Evolutionary conservation across 2,113 vertebrate species (phyloP).

Genomic region (Urocynchramus pylzowi): DNA sequence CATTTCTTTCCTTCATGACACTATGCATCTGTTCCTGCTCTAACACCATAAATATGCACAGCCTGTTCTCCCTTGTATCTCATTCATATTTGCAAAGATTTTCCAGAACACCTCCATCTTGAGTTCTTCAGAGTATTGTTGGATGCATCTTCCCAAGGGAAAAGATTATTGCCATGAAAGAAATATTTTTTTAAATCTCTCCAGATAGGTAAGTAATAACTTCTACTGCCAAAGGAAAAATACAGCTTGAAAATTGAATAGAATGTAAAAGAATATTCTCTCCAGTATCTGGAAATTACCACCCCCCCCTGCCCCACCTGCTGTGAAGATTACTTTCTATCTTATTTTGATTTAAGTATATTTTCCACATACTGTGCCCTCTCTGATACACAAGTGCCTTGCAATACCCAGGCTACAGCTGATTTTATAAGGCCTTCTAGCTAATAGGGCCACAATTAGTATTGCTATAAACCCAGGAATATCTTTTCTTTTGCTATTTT

Average conservation of each 20-base stretch:
- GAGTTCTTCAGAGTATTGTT: not conserved
- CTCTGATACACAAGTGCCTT: not conserved
- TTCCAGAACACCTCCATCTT: not conserved
- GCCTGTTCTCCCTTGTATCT: not conserved
- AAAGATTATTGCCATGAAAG: not conserved
- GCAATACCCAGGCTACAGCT: not conserved
- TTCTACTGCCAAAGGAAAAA: not conserved
- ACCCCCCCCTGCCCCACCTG: not conserved
- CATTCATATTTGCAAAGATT: not conserved
- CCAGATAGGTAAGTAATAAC: not conserved
- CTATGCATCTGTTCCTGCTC: not conserved
- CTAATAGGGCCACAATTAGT: not conserved
- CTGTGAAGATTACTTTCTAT: not conserved
- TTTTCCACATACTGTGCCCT: not conserved
- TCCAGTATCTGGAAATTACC: not conserved
- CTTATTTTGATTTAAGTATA: not conserved
- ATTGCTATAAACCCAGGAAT: not conserved
- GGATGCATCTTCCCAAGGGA: not conserved
- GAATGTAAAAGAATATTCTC: not conserved
- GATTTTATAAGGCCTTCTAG: not conserved
- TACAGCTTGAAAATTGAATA: not conserved
- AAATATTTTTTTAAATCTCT: not conserved
- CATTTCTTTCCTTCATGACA: not conserved
- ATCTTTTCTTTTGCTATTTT: not conserved
- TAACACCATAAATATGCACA: not conserved